Conservation (phyloP, 2,888 invertebrate species). For the Luperina nickerlii region DNA sequence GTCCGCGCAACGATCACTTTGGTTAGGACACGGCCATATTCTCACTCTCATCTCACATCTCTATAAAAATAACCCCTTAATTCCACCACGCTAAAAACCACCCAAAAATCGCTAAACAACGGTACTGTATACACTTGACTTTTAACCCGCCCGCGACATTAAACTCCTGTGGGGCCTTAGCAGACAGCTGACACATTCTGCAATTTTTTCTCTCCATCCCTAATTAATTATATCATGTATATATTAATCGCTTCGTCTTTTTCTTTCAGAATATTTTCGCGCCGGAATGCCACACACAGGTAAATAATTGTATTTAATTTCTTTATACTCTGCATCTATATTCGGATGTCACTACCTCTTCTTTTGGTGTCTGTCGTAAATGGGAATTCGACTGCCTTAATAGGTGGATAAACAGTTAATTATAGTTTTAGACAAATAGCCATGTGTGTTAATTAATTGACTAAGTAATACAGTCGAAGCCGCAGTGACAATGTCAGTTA, state of each 20-base stretch:
- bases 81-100: neutral
- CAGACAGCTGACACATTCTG: conserved; percentile 56
- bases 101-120: conserved; percentile 3
- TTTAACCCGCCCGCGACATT: conserved; percentile 38
- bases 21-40: neutral
- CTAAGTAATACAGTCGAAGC: neutral
- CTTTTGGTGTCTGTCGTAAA: conserved; percentile 16
- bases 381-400: neutral
- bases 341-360: neutral
- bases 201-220: conserved; percentile 23
- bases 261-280: conserved; percentile 68
- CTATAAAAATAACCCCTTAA: neutral
- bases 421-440: conserved; percentile 10
- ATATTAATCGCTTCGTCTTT: conserved; percentile 53
- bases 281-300: conserved; percentile 86
- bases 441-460: neutral
- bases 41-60: neutral
- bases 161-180: conserved; percentile 23
- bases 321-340: conserved; percentile 20
- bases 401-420: conserved; percentile 10
- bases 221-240: conserved; percentile 57
- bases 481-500: neutral
- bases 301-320: conserved; percentile 67
- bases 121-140: neutral
- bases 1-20: neutral